These are phyloP conservation scores for Troilus luridus DNA, from an alignment of 2,888 invertebrate genomes.

Conservation along the genomic window DNA sequence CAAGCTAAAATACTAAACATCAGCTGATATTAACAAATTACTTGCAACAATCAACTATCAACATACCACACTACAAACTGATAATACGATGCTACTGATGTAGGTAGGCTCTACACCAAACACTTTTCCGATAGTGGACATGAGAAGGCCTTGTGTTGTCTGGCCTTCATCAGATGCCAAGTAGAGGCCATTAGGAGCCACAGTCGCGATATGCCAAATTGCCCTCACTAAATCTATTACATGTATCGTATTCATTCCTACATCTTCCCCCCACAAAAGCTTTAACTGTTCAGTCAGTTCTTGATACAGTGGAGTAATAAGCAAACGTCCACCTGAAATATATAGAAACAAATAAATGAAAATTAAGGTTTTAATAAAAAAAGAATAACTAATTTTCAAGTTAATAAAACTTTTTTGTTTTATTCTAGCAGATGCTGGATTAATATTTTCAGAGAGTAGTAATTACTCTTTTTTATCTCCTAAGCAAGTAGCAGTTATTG, in stretches of 20 bases:
- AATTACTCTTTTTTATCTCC: background rate
- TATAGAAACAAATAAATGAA: background rate
- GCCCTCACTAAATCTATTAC: constrained; percentile 88
- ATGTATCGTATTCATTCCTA: constrained; percentile 90
- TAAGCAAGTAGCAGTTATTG: background rate
- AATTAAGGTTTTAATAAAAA: background rate
- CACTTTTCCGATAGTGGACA: constrained; percentile 83
- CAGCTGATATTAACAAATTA: too few relatives aligned
- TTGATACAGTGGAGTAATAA: constrained; percentile 91
- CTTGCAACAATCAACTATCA: background rate
- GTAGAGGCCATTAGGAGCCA: constrained; percentile 76
- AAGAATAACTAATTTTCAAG: background rate
- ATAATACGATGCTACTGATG: constrained; percentile 20
- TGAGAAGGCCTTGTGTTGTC: constrained; percentile 88
- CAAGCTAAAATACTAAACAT: too few relatives aligned
- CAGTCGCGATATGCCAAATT: constrained; percentile 78
- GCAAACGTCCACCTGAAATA: constrained; percentile 82
- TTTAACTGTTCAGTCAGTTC: constrained; percentile 92
- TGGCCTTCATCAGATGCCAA: constrained; percentile 88
- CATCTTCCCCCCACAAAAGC: constrained; percentile 87
- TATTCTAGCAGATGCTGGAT: background rate
- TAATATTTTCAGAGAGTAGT: constrained; percentile 54
- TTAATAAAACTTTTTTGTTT: background rate
- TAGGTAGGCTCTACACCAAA: constrained; percentile 80
- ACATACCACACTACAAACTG: constrained; percentile 51